A percentile compares a stretch with the other conserved stretches of the same genome.
Conservation (phyloP, 2,797 vertebrate species). For the Lophura swinhoii region DNA sequence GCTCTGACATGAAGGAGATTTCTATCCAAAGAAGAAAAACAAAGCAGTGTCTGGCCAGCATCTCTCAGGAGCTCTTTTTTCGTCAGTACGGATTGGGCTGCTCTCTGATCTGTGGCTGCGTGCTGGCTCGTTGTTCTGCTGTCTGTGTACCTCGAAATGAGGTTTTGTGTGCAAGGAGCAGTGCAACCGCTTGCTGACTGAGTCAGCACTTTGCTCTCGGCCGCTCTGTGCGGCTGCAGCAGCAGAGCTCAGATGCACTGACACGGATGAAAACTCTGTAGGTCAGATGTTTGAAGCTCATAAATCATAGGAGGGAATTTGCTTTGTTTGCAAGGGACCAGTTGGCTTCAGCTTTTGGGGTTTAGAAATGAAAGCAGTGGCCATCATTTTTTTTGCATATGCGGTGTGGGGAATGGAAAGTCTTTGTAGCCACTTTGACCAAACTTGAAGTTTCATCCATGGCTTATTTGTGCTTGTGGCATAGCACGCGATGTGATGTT, state of each 20-base stretch:
- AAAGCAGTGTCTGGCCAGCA: not conserved
- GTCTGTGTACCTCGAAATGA: not conserved
- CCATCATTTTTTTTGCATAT: not conserved
- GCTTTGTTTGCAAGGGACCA: slow-evolving; percentile 46
- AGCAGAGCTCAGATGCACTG: slow-evolving; percentile 19
- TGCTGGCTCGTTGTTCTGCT: not conserved
- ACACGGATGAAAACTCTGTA: not conserved
- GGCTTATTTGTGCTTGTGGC: slow-evolving; percentile 9
- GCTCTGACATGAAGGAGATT: not conserved
- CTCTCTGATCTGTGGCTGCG: not conserved
- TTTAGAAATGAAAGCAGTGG: slow-evolving; percentile 38
- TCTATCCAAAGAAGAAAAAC: not conserved
- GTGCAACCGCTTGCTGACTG: not conserved
- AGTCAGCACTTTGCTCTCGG: slow-evolving; percentile 32
- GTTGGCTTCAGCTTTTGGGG: slow-evolving; percentile 7
- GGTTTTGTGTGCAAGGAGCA: slow-evolving; percentile 4
- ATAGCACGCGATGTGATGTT: not conserved
- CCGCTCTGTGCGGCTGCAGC: not conserved
- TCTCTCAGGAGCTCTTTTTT: not conserved
- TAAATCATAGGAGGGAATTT: slow-evolving; percentile 58
- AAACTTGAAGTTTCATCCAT: not conserved
- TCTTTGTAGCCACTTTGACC: not conserved
- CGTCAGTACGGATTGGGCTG: rapidly evolving
- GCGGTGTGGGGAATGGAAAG: slow-evolving; percentile 19
- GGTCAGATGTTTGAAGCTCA: slow-evolving; percentile 30